These are phyloP conservation scores for Tragelaphus oryx DNA, from an alignment of 2,797 vertebrate genomes.

Conservation along the genomic window DNA sequence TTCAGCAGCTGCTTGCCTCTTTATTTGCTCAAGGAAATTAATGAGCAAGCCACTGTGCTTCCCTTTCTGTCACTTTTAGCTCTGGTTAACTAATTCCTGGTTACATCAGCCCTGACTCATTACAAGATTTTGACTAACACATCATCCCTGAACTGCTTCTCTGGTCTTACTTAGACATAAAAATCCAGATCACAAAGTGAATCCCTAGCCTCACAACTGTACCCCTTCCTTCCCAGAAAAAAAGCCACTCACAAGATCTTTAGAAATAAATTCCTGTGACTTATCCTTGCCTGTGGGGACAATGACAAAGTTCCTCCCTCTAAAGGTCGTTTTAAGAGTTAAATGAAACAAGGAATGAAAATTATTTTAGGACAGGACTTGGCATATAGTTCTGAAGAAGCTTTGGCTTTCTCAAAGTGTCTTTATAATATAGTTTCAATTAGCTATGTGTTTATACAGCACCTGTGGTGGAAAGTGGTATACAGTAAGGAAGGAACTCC, in stretches of 20 bases:
- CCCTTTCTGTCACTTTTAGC: neutral
- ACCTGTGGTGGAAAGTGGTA: neutral
- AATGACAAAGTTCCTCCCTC: neutral
- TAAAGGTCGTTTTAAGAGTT: neutral
- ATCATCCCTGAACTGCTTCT: neutral
- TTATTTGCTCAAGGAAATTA: neutral
- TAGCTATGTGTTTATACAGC: neutral
- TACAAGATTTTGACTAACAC: neutral
- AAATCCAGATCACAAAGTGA: neutral
- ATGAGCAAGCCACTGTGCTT: neutral
- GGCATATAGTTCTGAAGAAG: neutral
- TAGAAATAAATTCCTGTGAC: neutral
- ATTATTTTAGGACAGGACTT: conserved; percentile 7
- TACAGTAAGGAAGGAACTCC: conserved; percentile 16
- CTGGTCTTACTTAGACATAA: neutral
- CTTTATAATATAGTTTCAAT: neutral
- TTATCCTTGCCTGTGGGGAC: neutral
- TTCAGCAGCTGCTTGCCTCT: neutral
- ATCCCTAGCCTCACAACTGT: neutral
- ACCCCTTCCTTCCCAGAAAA: neutral
- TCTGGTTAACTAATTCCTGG: neutral
- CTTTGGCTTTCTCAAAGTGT: neutral
- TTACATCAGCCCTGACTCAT: neutral
- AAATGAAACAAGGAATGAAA: neutral
- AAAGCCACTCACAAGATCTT: neutral